A percentile compares a stretch with the other conserved stretches of the same genome.
phyloP scores from a whole-genome alignment of 2,797 vertebrate species.

The Glossophaga mutica region DNA sequence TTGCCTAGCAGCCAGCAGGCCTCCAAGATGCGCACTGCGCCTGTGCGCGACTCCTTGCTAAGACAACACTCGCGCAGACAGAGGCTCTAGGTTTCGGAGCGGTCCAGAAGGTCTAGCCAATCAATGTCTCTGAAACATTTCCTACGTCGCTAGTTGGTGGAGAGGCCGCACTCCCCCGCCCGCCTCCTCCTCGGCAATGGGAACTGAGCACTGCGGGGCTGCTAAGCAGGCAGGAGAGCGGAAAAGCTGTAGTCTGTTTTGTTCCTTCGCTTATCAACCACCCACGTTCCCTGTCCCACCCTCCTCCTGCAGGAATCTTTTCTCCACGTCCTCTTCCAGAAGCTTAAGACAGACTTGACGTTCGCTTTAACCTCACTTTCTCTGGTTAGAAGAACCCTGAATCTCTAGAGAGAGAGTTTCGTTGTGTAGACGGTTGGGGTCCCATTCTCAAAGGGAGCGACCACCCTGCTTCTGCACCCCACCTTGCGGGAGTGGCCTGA shows the following conservation, averaged over 20 bases:
- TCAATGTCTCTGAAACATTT: neutral
- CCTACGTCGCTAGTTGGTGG: neutral
- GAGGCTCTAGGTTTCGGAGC: neutral
- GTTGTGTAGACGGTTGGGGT: neutral
- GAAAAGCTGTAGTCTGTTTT: rapidly evolving
- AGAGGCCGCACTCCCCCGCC: neutral
- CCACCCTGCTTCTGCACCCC: neutral
- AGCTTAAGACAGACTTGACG: neutral
- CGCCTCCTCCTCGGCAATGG: rapidly evolving
- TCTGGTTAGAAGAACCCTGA: neutral
- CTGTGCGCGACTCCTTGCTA: neutral
- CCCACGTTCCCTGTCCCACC: neutral
- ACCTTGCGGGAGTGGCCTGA: neutral
- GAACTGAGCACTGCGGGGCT: rapidly evolving
- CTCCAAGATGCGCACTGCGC: neutral
- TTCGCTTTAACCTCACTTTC: neutral
- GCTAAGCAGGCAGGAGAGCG: rapidly evolving
- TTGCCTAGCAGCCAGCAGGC: conserved; percentile 56
- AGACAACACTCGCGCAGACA: neutral
- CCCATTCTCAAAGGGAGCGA: neutral
- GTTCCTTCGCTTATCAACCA: rapidly evolving
- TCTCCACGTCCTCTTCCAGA: neutral
- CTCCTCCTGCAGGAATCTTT: neutral
- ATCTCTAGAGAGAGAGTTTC: neutral
- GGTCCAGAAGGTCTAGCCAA: neutral